Base-by-base conservation (phyloP, 2,888 invertebrate genomes). In the Parthenolecanium corni region DNA sequence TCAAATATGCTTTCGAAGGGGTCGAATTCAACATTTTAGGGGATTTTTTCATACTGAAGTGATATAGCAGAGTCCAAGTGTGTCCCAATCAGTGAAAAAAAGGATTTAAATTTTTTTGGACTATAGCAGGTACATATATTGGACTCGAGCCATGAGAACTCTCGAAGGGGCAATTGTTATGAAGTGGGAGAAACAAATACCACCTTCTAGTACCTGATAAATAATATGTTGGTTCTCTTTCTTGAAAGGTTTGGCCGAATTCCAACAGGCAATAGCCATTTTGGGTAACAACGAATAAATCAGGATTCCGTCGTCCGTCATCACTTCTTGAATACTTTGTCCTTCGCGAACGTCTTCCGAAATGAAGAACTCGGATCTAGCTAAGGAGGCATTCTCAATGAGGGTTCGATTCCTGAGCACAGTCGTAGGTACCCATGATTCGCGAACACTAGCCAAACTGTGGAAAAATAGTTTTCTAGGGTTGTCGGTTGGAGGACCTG, bases 241-340 rank as follows among this genome's bases (percentile, higher is more conserved):
- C n/a, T 3, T 2, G n/a, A 44, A 44, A 6, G 46, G 46, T 14
- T 44, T 67, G 3, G 70, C 64, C 3, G 71, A 70, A 64, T 75
- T 73, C 71, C 73, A 74, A 64, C 74, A 76, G 9, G 68, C 71
- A 11, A 76, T 70, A 5, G 73, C 69, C 14, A 72, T 72, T 47
- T 70, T 67, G 2, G 73, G 68, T 5, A 73, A 67, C 0, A 73
- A 73, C 61, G 72, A 74, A 66, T 74, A 75, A 1, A 62, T 52
- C 1, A 76, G 66, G 11, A 71, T 67, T 0, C 74, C 74, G 3
- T 69, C 68, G 16, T 62, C 71, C 6, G 63, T 72, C 68, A 74
- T 71, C 14, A 71, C 72, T 71, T 86, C 77, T 0, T 84, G 82
- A 2, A 82, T 85, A 16, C 83, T 78, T 71, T 89, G 89, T 0